Conservation (phyloP, 1,140 invertebrate species). For the Diprion similis region DNA sequence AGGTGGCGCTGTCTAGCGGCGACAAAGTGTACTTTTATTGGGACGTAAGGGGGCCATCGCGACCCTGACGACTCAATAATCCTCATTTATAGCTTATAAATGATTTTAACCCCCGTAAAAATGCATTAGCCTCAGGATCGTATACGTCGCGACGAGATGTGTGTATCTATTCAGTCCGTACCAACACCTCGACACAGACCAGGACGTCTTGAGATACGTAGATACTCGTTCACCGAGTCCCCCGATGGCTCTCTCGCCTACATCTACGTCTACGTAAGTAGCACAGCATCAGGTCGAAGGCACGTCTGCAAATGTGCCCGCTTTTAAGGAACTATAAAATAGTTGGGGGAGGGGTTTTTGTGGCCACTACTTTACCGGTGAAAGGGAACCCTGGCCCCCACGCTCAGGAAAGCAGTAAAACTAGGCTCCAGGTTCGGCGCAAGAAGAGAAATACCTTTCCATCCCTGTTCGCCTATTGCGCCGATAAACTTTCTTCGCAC, state of each 20-base stretch:
- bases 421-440: background rate
- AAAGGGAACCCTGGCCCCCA: conserved; percentile 8
- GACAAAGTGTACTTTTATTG: conserved; percentile 59
- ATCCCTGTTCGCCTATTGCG: too few species aligned
- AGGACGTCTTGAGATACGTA: too few species aligned
- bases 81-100: conserved; percentile 64
- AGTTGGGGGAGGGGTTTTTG: conserved; percentile 23
- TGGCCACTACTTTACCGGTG: conserved; percentile 11
- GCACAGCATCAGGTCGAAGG: conserved; percentile 8
- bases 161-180: background rate
- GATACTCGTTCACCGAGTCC: background rate
- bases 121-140: conserved; percentile 49
- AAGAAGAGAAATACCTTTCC: background rate
- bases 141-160: background rate
- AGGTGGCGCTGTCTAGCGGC: conserved; percentile 49
- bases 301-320: conserved; percentile 30
- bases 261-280: background rate
- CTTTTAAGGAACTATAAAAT: conserved; percentile 56
- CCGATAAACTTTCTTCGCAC: too few species aligned
- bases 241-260: background rate
- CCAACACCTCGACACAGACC: background rate
- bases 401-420: background rate
- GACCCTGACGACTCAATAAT: conserved; percentile 50
- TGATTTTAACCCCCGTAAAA: conserved; percentile 59
- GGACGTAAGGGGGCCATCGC: conserved; percentile 41